Percentiles rank a stretch among this genome's conserved stretches.
These are phyloP conservation scores for Machaerirhynchus nigripectus DNA, from an alignment of 2,113 vertebrate species.

Conservation along the genomic window DNA sequence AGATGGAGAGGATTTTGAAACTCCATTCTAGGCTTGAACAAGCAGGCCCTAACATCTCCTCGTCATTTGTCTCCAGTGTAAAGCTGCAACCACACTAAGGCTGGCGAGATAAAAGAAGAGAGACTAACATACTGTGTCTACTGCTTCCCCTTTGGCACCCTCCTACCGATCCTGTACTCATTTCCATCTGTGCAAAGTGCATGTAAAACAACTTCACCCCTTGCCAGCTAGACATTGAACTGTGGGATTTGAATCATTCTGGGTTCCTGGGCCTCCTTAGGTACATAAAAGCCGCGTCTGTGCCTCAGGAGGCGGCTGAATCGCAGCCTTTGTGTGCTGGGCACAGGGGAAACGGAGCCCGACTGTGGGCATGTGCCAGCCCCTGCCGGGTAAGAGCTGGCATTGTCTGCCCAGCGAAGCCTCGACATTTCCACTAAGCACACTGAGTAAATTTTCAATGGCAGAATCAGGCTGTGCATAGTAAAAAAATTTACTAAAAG, in stretches of 20 bases:
- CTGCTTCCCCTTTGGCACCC: neutral
- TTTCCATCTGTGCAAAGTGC: slow-evolving; percentile 39
- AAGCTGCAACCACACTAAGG: neutral
- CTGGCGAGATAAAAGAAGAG: neutral
- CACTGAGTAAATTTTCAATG: neutral
- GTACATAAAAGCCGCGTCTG: neutral
- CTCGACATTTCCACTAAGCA: neutral
- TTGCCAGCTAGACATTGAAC: neutral
- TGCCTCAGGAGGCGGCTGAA: neutral
- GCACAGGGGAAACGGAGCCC: neutral
- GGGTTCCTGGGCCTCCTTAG: neutral
- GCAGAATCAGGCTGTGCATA: neutral
- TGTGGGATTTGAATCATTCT: neutral
- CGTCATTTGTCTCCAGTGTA: neutral
- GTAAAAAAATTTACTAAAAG: neutral
- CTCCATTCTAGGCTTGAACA: neutral
- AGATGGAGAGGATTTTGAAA: neutral
- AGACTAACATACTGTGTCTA: neutral
- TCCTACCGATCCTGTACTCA: neutral
- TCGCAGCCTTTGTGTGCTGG: neutral
- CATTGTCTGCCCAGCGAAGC: neutral
- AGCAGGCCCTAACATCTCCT: neutral
- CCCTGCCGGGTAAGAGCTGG: neutral
- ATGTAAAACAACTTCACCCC: slow-evolving; percentile 39
- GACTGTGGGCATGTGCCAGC: neutral